Conservation (phyloP, 2,888 invertebrate genomes). For the Vesta saturnalis region DNA sequence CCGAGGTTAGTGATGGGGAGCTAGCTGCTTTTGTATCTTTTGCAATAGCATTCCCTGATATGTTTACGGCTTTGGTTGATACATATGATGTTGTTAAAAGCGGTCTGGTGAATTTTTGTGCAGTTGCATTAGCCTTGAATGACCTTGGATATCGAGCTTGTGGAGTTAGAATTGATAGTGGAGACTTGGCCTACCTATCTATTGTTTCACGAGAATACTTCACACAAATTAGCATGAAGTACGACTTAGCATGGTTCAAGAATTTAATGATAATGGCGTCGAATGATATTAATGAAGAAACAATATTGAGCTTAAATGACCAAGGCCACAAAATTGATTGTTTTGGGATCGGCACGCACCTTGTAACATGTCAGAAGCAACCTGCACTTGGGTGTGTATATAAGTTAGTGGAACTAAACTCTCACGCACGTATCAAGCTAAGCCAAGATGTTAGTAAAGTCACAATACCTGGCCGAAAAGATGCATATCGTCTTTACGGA, state of each 20-base stretch:
- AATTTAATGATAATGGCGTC: conserved; percentile 93
- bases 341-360: conserved; percentile 97
- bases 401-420: conserved; percentile 95
- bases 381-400: conserved; percentile 98
- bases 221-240: conserved; percentile 76
- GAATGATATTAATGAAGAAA: conserved; percentile 99
- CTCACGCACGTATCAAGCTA: conserved; percentile 90
- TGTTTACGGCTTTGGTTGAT: conserved; percentile 95
- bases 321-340: conserved; percentile 96
- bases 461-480: conserved; percentile 95
- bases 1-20: conserved; percentile 93
- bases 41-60: conserved; percentile 93
- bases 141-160: conserved; percentile 89
- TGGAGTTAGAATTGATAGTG: conserved; percentile 95
- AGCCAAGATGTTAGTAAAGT: conserved; percentile 98
- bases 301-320: conserved; percentile 95
- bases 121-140: conserved; percentile 90
- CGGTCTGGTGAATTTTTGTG: conserved; percentile 95
- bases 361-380: conserved; percentile 98
- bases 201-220: conserved; percentile 86
- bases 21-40: conserved; percentile 92
- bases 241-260: conserved; percentile 84
- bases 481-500: conserved; percentile 77
- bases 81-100: conserved; percentile 99
- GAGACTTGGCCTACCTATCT: conserved; percentile 95